A percentile compares a stretch with the other conserved stretches of the same genome.
Conservation (phyloP, 2,797 vertebrate genomes). For the Pseudotriccus pelzelni region DNA sequence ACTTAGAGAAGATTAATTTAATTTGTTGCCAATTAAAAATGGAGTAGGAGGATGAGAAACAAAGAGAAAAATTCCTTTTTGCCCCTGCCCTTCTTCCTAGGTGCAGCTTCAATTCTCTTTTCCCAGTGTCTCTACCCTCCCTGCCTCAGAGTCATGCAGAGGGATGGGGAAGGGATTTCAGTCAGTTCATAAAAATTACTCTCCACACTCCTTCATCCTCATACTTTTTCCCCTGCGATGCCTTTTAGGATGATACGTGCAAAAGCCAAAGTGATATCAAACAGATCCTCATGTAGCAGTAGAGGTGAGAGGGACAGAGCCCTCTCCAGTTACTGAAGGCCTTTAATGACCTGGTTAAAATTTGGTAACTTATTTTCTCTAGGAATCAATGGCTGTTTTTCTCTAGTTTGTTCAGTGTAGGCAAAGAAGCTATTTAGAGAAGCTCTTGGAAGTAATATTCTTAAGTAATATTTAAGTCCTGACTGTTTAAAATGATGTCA, state of each 20-base stretch:
- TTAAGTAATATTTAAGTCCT: not conserved
- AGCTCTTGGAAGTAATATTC: not conserved
- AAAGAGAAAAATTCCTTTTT: not conserved
- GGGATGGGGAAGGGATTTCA: not conserved
- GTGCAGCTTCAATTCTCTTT: not conserved
- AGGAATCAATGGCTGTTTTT: not conserved
- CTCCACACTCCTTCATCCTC: not conserved
- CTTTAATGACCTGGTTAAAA: not conserved
- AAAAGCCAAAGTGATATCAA: not conserved
- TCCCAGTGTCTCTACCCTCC: not conserved
- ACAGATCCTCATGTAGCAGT: fast-evolving
- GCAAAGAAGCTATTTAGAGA: not conserved
- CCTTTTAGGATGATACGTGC: not conserved
- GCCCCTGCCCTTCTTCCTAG: not conserved
- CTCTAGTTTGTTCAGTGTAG: not conserved
- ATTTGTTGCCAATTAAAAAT: not conserved
- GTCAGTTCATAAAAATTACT: not conserved
- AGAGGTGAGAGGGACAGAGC: not conserved
- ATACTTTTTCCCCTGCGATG: not conserved
- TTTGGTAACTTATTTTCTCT: not conserved
- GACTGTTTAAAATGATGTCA: not conserved
- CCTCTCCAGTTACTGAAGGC: not conserved
- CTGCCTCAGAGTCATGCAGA: fast-evolving
- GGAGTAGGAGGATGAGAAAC: not conserved
- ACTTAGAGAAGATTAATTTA: not conserved